Evolutionary conservation across 2,888 invertebrate species (phyloP).

Genomic region (Dicranocentrus wangi): DNA sequence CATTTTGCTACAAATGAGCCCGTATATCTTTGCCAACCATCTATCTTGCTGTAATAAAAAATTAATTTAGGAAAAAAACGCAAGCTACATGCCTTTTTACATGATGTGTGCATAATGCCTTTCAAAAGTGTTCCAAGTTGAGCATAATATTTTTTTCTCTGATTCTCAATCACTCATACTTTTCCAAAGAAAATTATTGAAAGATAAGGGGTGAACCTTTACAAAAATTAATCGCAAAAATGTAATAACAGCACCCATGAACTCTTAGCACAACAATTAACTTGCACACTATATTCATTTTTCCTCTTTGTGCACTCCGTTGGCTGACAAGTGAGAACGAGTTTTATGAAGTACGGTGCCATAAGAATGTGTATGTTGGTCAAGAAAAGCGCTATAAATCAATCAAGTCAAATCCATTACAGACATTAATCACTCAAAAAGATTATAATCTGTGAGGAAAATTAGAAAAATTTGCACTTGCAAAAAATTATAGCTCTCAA

Average conservation of each 20-base stretch:
- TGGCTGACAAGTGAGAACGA: constrained; percentile 58
- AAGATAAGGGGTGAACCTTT: constrained; percentile 28
- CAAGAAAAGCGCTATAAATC: constrained; percentile 57
- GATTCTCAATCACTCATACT: constrained; percentile 37
- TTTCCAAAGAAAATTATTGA: constrained; percentile 36
- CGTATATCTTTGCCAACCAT: not conserved
- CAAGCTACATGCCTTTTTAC: too few species aligned
- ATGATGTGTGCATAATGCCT: too few species aligned
- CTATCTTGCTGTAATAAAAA: constrained; percentile 28
- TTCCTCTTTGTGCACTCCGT: not conserved
- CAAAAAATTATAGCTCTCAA: constrained; percentile 45
- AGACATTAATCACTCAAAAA: constrained; percentile 62
- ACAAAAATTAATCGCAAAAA: constrained; percentile 38
- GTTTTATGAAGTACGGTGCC: constrained; percentile 42
- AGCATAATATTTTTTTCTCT: too few species aligned
- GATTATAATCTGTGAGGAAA: constrained; percentile 60
- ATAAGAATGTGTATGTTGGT: constrained; percentile 34
- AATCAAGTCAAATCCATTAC: constrained; percentile 59
- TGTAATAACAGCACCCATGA: constrained; percentile 17
- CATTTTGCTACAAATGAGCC: not conserved
- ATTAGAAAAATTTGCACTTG: constrained; percentile 62
- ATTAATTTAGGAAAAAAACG: constrained; percentile 18
- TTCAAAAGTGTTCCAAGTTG: too few species aligned
- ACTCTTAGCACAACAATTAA: not conserved
- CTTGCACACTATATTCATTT: not conserved